These are phyloP conservation scores for Erebia aethiops DNA, from an alignment of 2,888 invertebrate species.

Conservation along the genomic window DNA sequence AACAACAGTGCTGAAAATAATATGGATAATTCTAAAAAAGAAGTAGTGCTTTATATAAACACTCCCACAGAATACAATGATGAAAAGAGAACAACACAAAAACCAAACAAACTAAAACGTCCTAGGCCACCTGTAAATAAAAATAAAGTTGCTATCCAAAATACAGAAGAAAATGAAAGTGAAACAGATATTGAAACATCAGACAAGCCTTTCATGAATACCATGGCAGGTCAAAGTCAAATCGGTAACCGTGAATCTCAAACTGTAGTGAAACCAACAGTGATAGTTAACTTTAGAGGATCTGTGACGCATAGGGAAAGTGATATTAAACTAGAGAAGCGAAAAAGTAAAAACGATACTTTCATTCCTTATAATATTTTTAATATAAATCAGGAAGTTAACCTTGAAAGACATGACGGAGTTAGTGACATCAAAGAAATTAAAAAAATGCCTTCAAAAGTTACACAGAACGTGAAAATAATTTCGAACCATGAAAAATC, in stretches of 20 bases:
- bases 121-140: slow-evolving; percentile 49
- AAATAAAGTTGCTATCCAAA: slow-evolving; percentile 47
- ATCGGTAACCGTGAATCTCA: slow-evolving; percentile 76
- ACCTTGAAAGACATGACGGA: slow-evolving; percentile 56
- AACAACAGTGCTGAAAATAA: slow-evolving; percentile 49
- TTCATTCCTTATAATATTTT: slow-evolving; percentile 65
- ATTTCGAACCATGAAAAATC: slow-evolving; percentile 43
- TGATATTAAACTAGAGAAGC: slow-evolving; percentile 64
- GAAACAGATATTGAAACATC: slow-evolving; percentile 40
- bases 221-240: slow-evolving; percentile 74
- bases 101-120: slow-evolving; percentile 56
- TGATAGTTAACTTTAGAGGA: slow-evolving; percentile 74
- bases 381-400: slow-evolving; percentile 76
- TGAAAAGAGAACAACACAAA: slow-evolving; percentile 55
- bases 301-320: slow-evolving; percentile 68
- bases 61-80: slow-evolving; percentile 53
- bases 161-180: slow-evolving; percentile 46
- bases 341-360: slow-evolving; percentile 52
- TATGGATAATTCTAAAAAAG: slow-evolving; percentile 54
- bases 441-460: slow-evolving; percentile 46
- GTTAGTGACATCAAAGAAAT: slow-evolving; percentile 34
- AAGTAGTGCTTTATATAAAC: slow-evolving; percentile 63
- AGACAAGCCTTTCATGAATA: slow-evolving; percentile 57
- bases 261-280: slow-evolving; percentile 75
- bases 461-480: slow-evolving; percentile 57